Conservation (phyloP, 2,888 invertebrate genomes). For the Orchesellides sinensis region DNA sequence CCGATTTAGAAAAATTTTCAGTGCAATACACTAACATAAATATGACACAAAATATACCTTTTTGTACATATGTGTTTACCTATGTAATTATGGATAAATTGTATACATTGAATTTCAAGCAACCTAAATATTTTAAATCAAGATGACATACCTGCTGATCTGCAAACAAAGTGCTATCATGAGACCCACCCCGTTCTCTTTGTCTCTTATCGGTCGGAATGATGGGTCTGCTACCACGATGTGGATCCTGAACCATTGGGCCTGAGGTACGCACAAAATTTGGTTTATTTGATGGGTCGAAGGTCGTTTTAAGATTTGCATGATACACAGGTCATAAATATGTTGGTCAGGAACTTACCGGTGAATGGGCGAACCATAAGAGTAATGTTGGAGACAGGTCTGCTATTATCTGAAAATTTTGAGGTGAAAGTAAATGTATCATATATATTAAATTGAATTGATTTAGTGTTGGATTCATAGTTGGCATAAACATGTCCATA, state of each 20-base stretch:
- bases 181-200: conserved; percentile 36
- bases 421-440: no score
- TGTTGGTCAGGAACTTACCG: conserved; percentile 23
- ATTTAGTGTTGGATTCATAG: background rate
- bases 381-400: conserved; percentile 71
- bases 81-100: no score
- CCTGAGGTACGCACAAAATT: background rate
- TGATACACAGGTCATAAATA: background rate
- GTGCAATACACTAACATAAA: no score
- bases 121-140: conserved; percentile 13
- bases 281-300: no score
- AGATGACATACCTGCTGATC: conserved; percentile 68
- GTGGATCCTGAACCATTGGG: conserved; percentile 18
- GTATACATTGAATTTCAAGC: no score
- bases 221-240: conserved; percentile 14
- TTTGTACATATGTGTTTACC: no score
- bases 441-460: background rate
- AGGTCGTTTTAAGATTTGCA: no score
- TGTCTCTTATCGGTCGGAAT: conserved; percentile 38
- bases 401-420: conserved; percentile 72
- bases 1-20: background rate
- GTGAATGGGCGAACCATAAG: conserved; percentile 70
- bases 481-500: background rate
- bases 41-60: no score
- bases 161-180: conserved; percentile 68